A percentile compares a stretch with the other conserved stretches of the same genome.
Evolutionary conservation across 1,140 invertebrate species (phyloP).

Genomic region (Cyclargus thomasi): DNA sequence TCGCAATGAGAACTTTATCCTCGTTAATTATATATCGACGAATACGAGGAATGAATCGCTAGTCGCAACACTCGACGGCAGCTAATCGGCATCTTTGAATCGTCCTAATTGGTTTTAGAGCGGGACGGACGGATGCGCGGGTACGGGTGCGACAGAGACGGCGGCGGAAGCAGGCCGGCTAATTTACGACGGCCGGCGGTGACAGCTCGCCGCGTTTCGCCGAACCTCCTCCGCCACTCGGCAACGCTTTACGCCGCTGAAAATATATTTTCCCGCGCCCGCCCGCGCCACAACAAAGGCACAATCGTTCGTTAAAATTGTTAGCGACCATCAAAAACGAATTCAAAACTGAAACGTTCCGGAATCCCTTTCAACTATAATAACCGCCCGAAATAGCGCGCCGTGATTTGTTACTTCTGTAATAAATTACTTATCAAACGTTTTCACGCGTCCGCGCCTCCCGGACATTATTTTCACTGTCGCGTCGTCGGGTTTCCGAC

Average conservation of each 20-base stretch:
- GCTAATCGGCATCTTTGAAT: constrained; percentile 52
- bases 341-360: constrained; percentile 15
- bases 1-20: background rate
- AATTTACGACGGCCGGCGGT: constrained; percentile 56
- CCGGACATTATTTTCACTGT: background rate
- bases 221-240: constrained; percentile 53
- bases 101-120: constrained; percentile 50
- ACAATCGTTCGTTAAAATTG: constrained; percentile 55
- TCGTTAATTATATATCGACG: background rate
- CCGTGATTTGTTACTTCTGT: background rate
- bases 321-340: constrained; percentile 14
- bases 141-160: constrained; percentile 29
- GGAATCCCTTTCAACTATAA: constrained; percentile 10
- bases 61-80: constrained; percentile 38
- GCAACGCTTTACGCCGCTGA: constrained; percentile 40
- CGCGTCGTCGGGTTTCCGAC: background rate
- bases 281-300: constrained; percentile 44
- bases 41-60: constrained; percentile 24
- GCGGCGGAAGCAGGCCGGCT: constrained; percentile 53
- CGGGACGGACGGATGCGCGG: constrained; percentile 30
- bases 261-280: constrained; percentile 45
- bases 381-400: background rate
- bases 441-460: background rate
- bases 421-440: background rate
- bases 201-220: constrained; percentile 64